Base-by-base conservation (phyloP, 2,888 invertebrate genomes). In the Physocephala rufipes region DNA sequence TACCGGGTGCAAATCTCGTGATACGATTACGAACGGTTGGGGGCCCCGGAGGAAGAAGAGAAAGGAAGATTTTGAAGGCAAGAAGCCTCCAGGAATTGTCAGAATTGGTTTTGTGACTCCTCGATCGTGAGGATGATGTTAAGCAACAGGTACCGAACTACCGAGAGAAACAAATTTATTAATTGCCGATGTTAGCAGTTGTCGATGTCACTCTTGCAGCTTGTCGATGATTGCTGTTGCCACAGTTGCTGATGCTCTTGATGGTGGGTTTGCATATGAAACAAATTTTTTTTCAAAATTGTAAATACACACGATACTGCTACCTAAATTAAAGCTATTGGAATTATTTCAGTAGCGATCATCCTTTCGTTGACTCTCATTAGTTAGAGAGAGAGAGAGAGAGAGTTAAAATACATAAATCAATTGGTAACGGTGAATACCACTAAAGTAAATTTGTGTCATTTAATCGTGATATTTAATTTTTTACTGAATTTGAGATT, bases 401-500 rank as follows among this genome's bases (percentile, higher is more conserved):
- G n/a, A n/a, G n/a, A n/a, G 9, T 26, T 65, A 28, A 15, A 47
- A 19, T 43, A 30, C 45, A 70, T n/a, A 45, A 71, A 71, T 58
- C 65, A 64, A 49, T 61, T 59, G 51, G 30, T 15, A 19, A n/a
- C n/a, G n/a, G 36, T 30, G 36, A 61, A 16, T 19, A 53, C 12
- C 53, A 21, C 21, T 12, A 24, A 19, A 53, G 21, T 53, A 53
- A 53, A 53, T 21, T 21, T 19, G 53, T 24, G 21, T 19, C 53
- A 24, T 12, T n/a, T 21, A 53, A 53, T 12, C 59, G 36, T 26
- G 49, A 21, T 45, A 2, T 9, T n/a, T n/a, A n/a, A n/a, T n/a
- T 16, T 24, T 45, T 66, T 36, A 19, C 30, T 24, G 66, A 7
- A 16, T 21, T 58, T 24, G 49, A 64, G 64, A 15, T 53, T 53